Conservation (phyloP, 2,113 vertebrate genomes). For the Hippopotamus amphibius region DNA sequence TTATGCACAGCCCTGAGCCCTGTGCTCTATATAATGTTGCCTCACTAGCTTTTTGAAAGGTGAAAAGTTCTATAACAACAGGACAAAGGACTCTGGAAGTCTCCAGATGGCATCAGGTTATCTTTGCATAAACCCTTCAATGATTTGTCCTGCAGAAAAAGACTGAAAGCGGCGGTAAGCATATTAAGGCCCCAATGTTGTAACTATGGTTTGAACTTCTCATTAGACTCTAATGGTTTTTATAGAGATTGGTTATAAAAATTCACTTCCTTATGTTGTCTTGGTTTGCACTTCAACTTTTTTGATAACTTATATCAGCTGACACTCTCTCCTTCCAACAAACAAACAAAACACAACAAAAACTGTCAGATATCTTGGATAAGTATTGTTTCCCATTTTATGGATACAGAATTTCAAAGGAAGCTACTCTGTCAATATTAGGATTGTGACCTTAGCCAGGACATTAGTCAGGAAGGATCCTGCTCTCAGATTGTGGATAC, state of each 20-base stretch:
- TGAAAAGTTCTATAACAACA: not conserved
- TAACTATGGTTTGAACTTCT: slow-evolving; percentile 6
- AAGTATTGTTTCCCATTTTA: not conserved
- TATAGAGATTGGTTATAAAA: not conserved
- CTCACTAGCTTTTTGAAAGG: slow-evolving; percentile 34
- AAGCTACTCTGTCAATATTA: not conserved
- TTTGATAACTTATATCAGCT: not conserved
- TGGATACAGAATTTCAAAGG: not conserved
- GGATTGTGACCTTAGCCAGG: not conserved
- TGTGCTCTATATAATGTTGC: not conserved
- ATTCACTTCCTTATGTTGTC: not conserved
- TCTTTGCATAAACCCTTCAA: not conserved
- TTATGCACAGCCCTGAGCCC: not conserved
- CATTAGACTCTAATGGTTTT: not conserved
- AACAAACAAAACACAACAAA: not conserved
- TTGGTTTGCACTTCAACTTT: slow-evolving; percentile 23
- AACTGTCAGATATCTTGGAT: not conserved
- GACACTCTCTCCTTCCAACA: not conserved
- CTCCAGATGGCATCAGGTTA: not conserved
- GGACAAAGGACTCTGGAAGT: not conserved
- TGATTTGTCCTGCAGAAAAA: not conserved
- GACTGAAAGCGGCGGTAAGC: not conserved
- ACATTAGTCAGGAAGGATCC: not conserved
- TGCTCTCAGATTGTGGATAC: not conserved
- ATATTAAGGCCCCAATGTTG: not conserved